Conservation (phyloP, 2,113 vertebrate genomes). For the Aegypius monachus region DNA sequence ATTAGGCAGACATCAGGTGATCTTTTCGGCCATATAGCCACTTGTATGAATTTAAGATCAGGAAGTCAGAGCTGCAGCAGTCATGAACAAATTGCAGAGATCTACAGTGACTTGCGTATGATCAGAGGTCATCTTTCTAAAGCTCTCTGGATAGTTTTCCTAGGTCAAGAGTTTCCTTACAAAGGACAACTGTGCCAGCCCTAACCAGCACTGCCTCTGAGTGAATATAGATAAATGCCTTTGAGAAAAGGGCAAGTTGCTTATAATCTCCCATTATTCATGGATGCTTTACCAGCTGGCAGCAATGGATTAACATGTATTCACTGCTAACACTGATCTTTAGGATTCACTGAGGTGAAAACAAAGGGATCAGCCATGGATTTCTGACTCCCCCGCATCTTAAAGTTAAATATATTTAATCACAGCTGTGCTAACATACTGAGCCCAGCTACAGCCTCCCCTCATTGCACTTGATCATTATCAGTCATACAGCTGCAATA, state of each 20-base stretch:
- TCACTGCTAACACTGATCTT: slow-evolving; percentile 45
- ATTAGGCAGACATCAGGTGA: not conserved
- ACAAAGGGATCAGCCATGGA: slow-evolving; percentile 52
- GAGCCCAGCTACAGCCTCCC: not conserved
- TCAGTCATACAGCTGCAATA: not conserved
- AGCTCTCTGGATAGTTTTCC: not conserved
- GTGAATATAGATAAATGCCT: slow-evolving; percentile 25
- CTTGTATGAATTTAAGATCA: not conserved
- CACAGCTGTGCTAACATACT: not conserved
- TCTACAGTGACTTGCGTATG: not conserved
- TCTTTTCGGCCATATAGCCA: not conserved
- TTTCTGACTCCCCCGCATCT: slow-evolving; percentile 45
- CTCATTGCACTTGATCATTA: not conserved
- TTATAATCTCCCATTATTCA: slow-evolving; percentile 60
- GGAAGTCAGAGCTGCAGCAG: not conserved
- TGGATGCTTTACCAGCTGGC: slow-evolving; percentile 54
- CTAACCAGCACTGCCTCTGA: slow-evolving; percentile 38
- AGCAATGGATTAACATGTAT: slow-evolving; percentile 8
- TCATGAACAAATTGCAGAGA: not conserved
- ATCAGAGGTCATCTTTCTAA: not conserved
- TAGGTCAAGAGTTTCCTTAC: not conserved
- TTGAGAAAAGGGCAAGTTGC: not conserved
- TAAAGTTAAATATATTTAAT: slow-evolving; percentile 9
- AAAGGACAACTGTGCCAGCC: slow-evolving; percentile 29
- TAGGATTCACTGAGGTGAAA: slow-evolving; percentile 56